phyloP scores from a whole-genome alignment of 2,113 vertebrate species.

The Taurulus bubalis region DNA sequence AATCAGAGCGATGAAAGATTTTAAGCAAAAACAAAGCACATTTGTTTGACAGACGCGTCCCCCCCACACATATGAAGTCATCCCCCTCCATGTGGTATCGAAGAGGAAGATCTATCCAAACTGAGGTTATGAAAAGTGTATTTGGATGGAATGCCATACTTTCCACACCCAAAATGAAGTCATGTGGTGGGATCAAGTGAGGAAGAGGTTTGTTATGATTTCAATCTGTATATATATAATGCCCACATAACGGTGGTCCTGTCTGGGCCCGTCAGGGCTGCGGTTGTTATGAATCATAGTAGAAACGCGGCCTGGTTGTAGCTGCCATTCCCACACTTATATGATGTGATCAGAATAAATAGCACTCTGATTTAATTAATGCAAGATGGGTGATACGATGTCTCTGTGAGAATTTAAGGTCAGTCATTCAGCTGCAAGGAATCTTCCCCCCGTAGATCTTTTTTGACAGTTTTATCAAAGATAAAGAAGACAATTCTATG shows the following conservation, averaged over 20 bases:
- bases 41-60: conserved; percentile 64
- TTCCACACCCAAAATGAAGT: conserved; percentile 79
- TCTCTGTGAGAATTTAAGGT: conserved; percentile 17
- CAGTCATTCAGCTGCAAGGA: conserved; percentile 6
- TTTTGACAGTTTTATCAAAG: conserved; percentile 24
- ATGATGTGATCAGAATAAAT: conserved; percentile 45
- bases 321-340: conserved; percentile 57
- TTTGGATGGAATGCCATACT: conserved; percentile 74
- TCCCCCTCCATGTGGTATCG: conserved; percentile 62
- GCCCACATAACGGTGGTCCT: conserved; percentile 63
- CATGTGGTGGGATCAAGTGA: conserved; percentile 72
- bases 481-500: conserved; percentile 4
- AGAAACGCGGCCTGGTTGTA: conserved; percentile 42
- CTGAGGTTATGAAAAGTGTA: conserved; percentile 78
- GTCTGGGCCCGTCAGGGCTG: conserved; percentile 50
- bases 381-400: conserved; percentile 54
- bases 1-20: conserved; percentile 19
- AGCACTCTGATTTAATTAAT: conserved; percentile 49
- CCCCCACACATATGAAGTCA: conserved; percentile 63
- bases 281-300: conserved; percentile 54
- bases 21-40: conserved; percentile 31
- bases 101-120: conserved; percentile 64
- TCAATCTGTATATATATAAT: conserved; percentile 60
- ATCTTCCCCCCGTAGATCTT: background rate
- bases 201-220: conserved; percentile 75